Conservation (phyloP, 2,113 vertebrate genomes). For the Podarcis raffonei region DNA sequence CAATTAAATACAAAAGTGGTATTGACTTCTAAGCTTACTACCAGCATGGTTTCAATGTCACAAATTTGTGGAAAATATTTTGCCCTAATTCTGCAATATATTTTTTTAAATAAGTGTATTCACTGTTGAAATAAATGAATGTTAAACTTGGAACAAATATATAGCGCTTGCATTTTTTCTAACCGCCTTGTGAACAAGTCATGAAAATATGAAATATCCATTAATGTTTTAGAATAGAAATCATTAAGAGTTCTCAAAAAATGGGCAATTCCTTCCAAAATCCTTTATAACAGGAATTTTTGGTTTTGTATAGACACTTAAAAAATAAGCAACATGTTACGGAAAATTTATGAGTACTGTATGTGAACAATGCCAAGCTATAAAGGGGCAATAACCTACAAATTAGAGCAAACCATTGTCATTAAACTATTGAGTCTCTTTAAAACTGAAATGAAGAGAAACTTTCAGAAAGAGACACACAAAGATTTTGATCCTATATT, state of each 20-base stretch:
- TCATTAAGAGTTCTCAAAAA: not conserved
- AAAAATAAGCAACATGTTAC: not conserved
- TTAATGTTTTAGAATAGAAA: not conserved
- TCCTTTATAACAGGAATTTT: not conserved
- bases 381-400: accelerated
- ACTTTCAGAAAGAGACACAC: slow-evolving; percentile 72
- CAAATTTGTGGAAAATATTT: not conserved
- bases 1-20: not conserved
- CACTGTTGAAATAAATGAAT: not conserved
- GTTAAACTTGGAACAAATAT: not conserved
- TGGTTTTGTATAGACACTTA: not conserved
- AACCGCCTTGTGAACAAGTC: not conserved
- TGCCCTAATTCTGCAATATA: not conserved
- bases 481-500: slow-evolving; percentile 53
- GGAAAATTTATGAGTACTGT: not conserved
- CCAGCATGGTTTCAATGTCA: not conserved
- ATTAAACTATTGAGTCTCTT: slow-evolving; percentile 48
- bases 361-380: accelerated
- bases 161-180: not conserved
- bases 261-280: not conserved
- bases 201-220: not conserved
- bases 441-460: slow-evolving; percentile 73
- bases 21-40: not conserved
- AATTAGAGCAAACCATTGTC: accelerated
- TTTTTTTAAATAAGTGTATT: not conserved